Evolutionary conservation across 2,113 vertebrate species (phyloP).

Genomic region (Vanacampus margaritifer): DNA sequence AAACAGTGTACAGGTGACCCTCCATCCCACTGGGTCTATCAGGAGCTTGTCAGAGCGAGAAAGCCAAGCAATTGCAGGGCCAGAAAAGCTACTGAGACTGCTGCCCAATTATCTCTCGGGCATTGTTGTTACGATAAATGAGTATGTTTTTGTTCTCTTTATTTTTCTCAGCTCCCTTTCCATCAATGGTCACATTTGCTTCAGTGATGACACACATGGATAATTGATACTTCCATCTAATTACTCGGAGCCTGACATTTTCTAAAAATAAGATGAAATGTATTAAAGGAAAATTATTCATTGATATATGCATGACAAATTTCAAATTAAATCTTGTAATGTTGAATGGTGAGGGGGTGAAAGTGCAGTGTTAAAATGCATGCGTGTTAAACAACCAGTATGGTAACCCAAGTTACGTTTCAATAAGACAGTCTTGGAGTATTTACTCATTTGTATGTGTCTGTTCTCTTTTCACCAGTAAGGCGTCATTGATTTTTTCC

Average conservation of each 20-base stretch:
- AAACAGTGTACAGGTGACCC: constrained; percentile 47
- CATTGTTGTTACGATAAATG: constrained; percentile 51
- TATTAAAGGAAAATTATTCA: background rate
- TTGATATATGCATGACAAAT: background rate
- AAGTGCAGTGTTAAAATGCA: background rate
- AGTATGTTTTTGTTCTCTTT: constrained; percentile 3
- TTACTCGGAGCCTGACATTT: constrained; percentile 21
- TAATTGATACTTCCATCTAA: constrained; percentile 31
- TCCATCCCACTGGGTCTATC: constrained; percentile 68
- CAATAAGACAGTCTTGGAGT: constrained; percentile 16
- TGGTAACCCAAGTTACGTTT: constrained; percentile 8
- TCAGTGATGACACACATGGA: constrained; percentile 12
- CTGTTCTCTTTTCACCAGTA: constrained; percentile 52
- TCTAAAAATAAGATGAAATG: background rate
- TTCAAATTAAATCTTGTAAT: background rate
- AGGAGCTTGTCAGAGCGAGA: constrained; percentile 64
- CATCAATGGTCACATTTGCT: constrained; percentile 16
- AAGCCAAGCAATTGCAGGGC: constrained; percentile 62
- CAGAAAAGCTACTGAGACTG: constrained; percentile 33
- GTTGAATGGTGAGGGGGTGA: background rate
- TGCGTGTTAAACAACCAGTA: constrained; percentile 7
- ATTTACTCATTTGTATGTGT: constrained; percentile 59
- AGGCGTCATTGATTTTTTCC: constrained; percentile 67
- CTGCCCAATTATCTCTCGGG: constrained; percentile 57
- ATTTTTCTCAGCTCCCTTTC: background rate